phyloP scores from a whole-genome alignment of 2,113 vertebrate genomes.

The Muntiacus reevesi region DNA sequence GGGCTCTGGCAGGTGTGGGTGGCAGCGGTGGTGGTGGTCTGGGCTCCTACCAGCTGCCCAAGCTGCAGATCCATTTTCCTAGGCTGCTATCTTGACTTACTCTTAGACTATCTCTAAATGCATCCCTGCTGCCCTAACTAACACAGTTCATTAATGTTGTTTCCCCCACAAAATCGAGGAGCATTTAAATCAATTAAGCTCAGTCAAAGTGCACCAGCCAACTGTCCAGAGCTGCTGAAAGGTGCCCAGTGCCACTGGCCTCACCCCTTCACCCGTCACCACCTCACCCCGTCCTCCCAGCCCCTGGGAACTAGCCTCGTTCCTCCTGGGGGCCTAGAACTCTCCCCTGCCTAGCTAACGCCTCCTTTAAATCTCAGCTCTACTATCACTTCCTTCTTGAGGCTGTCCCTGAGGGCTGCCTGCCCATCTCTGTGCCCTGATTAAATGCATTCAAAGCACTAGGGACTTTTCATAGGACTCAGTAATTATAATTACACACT shows the following conservation, averaged over 20 bases:
- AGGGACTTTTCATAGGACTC: background rate
- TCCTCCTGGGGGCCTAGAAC: background rate
- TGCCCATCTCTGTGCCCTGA: background rate
- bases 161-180: background rate
- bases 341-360: background rate
- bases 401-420: background rate
- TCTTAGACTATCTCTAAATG: background rate
- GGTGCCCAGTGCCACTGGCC: background rate
- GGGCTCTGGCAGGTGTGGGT: background rate
- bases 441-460: background rate
- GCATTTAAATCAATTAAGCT: background rate
- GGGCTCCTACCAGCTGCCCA: background rate
- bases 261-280: background rate
- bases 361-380: background rate
- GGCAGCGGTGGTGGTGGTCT: rapidly evolving
- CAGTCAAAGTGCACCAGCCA: background rate
- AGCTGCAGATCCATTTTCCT: background rate
- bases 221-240: background rate
- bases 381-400: constrained; percentile 23
- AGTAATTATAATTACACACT: background rate
- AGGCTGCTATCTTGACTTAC: background rate
- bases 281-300: rapidly evolving
- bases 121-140: background rate
- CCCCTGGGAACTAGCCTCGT: background rate
- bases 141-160: background rate